Conservation (phyloP, 2,888 invertebrate genomes). For the Tubiluchus corallicola region DNA sequence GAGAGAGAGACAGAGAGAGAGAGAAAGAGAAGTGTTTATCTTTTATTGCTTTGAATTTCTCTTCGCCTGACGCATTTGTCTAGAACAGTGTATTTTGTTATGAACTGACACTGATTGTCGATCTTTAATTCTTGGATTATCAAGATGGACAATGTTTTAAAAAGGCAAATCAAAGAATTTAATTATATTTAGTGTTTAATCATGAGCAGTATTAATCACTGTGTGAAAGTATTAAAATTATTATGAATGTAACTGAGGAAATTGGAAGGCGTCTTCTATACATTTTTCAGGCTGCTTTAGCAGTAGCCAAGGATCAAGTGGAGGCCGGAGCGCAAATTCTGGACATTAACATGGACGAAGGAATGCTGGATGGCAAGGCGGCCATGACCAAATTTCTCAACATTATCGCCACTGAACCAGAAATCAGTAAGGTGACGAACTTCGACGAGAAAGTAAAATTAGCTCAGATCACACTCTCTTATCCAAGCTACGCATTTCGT, state of each 20-base stretch:
- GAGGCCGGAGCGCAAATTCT: slow-evolving; percentile 39
- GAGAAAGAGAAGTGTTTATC: too few relatives aligned
- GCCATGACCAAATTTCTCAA: slow-evolving; percentile 38
- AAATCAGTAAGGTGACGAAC: slow-evolving; percentile 33
- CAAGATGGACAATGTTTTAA: background rate
- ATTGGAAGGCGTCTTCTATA: too few relatives aligned
- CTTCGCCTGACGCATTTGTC: too few relatives aligned
- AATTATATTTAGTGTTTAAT: background rate
- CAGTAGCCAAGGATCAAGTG: slow-evolving; percentile 36
- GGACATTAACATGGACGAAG: slow-evolving; percentile 41
- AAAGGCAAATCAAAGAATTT: too few relatives aligned
- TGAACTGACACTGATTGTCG: too few relatives aligned
- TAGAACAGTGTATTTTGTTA: too few relatives aligned
- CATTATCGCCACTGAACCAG: slow-evolving; percentile 37
- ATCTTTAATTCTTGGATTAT: too few relatives aligned
- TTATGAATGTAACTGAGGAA: too few relatives aligned
- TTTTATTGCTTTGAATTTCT: too few relatives aligned
- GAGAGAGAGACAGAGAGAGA: too few relatives aligned
- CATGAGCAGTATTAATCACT: background rate
- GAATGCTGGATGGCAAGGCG: slow-evolving; percentile 35
- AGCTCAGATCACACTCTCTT: too few relatives aligned
- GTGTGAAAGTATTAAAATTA: background rate
- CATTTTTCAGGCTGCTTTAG: slow-evolving; percentile 33
- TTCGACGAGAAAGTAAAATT: background rate
- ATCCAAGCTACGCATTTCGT: too few relatives aligned